Percentiles rank a stretch among this genome's conserved stretches.
phyloP scores from a whole-genome alignment of 2,113 vertebrate genomes.

The Pipra filicauda region DNA sequence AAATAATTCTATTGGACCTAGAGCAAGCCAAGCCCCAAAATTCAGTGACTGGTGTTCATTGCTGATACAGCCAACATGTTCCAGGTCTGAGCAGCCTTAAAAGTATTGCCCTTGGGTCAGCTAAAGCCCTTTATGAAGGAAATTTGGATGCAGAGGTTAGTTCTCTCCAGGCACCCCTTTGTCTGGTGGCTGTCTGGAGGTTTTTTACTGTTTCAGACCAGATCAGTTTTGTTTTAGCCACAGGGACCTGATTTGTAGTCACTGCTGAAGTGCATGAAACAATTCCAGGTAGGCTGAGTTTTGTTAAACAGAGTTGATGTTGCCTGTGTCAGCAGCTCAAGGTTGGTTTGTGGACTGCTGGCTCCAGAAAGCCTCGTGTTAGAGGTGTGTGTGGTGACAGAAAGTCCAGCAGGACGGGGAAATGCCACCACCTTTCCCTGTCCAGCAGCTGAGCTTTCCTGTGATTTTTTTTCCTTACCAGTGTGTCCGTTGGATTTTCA shows the following conservation, averaged over 20 bases:
- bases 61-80: constrained; percentile 60
- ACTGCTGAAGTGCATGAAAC: background rate
- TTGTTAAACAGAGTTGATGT: background rate
- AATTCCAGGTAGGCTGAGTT: background rate
- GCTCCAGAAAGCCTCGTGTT: background rate
- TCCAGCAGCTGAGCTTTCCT: background rate
- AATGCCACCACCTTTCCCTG: background rate
- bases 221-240: background rate
- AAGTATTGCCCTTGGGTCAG: constrained; percentile 30
- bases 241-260: background rate
- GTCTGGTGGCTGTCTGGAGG: background rate
- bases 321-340: background rate
- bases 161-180: background rate
- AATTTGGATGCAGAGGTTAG: background rate
- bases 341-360: background rate
- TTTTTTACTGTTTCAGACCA: background rate
- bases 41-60: constrained; percentile 36
- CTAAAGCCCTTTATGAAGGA: constrained; percentile 52
- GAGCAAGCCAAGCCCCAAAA: constrained; percentile 24
- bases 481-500: background rate
- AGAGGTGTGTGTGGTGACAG: background rate
- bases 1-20: constrained; percentile 57
- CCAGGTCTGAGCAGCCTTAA: constrained; percentile 54
- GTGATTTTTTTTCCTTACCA: background rate
- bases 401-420: background rate